Base-by-base conservation (phyloP, 2,113 vertebrate genomes). In the Neolamprologus variostigma region DNA sequence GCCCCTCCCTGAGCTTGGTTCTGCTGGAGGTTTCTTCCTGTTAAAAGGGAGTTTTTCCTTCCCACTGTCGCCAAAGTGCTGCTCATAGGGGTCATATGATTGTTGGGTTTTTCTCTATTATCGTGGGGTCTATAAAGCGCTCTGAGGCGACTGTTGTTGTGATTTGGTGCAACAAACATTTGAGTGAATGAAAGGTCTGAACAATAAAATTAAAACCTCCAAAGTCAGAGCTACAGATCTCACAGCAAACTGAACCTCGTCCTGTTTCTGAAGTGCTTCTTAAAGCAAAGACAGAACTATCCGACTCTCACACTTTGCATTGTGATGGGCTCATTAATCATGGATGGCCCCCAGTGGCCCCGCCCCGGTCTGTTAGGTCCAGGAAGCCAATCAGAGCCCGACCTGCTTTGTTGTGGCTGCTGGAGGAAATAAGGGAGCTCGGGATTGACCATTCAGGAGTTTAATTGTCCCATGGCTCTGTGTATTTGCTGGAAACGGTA, bases 21-120 rank as follows among this genome's bases (percentile, higher is more conserved):
- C 51, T 0, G 51, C 0, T 0, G 9, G 51, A 53, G 51, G 19
- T 21, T 53, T 53, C 51, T 53, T 53, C 19, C 51, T 53, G 51
- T 53, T 21, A 1, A 53, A 53, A 53, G 51, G 19, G 51, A 53
- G 51, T 53, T 53, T 53, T 53, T 21, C 51, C 51, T 53, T 53
- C 51, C 19, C 51, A 53, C 51, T 53, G 19, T 53, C 19, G 0
- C 51, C 51, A 53, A 53, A 53, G 9, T 53, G 50, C 50, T 53
- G 50, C 50, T 53, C 19, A n/a, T 10, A 53, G 50, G 50, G 1
- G 19, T 53, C 9, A 53, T 0, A 10, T 53, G 50, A 53, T 6
- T 53, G 51, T 51, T 47, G 45, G 45, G 14, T 19, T 53, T 53
- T 4, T 53, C 51, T 53, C 19, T 53, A 21, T 11, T 53, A 54